Percentiles rank a stretch among this genome's conserved stretches.
Evolutionary conservation across 2,113 vertebrate species (phyloP).

Genomic region (Peucedramus taeniatus): DNA sequence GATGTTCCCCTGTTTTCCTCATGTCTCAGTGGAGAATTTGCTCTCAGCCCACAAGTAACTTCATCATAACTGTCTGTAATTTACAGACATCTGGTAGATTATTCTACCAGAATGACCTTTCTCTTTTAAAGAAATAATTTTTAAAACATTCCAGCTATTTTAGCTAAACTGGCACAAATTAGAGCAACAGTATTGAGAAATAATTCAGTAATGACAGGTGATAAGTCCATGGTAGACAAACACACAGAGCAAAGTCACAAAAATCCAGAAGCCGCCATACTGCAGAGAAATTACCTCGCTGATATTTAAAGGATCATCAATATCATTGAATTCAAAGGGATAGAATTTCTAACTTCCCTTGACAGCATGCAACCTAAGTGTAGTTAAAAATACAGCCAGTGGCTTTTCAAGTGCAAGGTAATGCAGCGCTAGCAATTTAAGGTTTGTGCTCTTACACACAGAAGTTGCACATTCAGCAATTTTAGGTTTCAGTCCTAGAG

Average conservation of each 20-base stretch:
- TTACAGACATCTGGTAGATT: background rate
- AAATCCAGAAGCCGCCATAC: background rate
- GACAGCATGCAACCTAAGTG: constrained; percentile 21
- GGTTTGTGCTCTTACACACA: background rate
- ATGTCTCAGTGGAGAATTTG: background rate
- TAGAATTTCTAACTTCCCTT: constrained; percentile 15
- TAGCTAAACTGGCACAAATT: background rate
- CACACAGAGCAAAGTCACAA: background rate
- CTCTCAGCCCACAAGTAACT: background rate
- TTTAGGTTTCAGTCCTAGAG: background rate
- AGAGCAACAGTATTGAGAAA: background rate
- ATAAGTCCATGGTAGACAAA: background rate
- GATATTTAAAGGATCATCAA: constrained; percentile 24
- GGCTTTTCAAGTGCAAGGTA: background rate
- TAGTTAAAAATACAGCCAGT: constrained; percentile 55
- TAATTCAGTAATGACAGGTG: background rate
- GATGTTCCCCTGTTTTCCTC: background rate
- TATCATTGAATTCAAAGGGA: background rate
- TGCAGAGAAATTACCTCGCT: background rate
- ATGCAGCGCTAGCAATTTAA: constrained; percentile 38
- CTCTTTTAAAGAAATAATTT: background rate
- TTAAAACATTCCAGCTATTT: background rate
- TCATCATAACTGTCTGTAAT: background rate
- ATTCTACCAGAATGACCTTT: background rate
- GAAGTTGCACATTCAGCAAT: constrained; percentile 21